These are phyloP conservation scores for Leptoteleia sp. DNA, from an alignment of 1,140 invertebrate genomes.

Conservation along the genomic window DNA sequence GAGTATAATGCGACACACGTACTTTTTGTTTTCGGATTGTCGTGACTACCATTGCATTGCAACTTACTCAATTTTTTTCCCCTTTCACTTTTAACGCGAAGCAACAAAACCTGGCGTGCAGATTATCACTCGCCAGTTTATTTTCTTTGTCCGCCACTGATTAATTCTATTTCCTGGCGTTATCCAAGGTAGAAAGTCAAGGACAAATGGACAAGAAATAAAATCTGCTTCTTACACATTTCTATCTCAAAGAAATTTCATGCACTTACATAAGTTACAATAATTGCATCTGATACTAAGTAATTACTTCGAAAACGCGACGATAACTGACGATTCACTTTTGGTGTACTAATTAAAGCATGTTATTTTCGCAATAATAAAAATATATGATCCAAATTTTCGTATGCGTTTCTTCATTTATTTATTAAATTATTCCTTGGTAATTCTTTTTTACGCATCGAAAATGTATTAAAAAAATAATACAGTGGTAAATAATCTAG, in stretches of 20 bases:
- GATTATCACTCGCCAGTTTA: conserved; percentile 20
- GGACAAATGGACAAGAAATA: conserved; percentile 21
- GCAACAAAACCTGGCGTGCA: conserved; percentile 26
- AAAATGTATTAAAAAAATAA: too few species aligned
- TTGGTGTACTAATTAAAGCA: too few species aligned
- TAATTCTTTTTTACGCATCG: too few species aligned
- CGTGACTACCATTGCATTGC: conserved; percentile 48
- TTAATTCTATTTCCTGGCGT: conserved; percentile 45
- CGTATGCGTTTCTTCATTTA: too few species aligned
- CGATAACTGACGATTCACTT: not conserved
- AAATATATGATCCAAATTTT: too few species aligned
- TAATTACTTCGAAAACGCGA: conserved; percentile 2
- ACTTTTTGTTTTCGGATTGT: conserved; percentile 44
- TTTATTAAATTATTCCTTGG: too few species aligned
- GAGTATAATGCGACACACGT: conserved; percentile 49
- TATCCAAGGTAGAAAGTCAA: conserved; percentile 59
- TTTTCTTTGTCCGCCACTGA: conserved; percentile 39
- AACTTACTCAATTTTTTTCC: conserved; percentile 30
- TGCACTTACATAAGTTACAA: conserved; percentile 5
- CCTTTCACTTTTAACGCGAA: conserved; percentile 57
- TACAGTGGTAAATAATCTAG: too few species aligned
- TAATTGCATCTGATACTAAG: conserved; percentile 17
- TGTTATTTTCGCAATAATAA: too few species aligned
- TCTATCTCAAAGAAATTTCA: conserved; percentile 7
- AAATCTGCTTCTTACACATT: not conserved